Percentiles rank a stretch among this genome's conserved stretches.
These are phyloP conservation scores for Arrhopalites spinosus DNA, from an alignment of 2,888 invertebrate genomes.

Conservation along the genomic window DNA sequence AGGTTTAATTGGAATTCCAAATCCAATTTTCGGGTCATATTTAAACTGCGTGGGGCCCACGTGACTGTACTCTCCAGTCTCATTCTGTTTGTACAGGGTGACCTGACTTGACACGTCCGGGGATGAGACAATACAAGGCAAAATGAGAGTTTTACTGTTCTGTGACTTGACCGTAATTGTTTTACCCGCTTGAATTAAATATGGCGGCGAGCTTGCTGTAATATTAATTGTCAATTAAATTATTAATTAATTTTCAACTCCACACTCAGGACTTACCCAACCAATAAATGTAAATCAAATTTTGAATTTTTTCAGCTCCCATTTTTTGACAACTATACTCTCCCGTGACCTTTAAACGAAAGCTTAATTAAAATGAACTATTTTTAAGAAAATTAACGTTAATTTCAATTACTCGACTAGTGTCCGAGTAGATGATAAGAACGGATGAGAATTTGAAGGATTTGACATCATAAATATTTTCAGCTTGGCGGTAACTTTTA, in stretches of 20 bases:
- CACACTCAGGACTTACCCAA: slow-evolving; percentile 40
- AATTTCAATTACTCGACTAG: not conserved
- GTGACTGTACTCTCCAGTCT: not conserved
- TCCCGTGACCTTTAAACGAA: slow-evolving; percentile 47
- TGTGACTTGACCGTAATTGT: slow-evolving; percentile 44
- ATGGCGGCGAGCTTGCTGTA: slow-evolving; percentile 41
- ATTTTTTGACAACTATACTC: slow-evolving; percentile 51
- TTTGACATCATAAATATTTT: slow-evolving; percentile 43
- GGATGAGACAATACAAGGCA: slow-evolving; percentile 49
- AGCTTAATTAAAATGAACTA: no score
- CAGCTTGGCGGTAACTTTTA: slow-evolving; percentile 15
- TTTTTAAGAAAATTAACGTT: no score
- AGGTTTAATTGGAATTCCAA: slow-evolving; percentile 39
- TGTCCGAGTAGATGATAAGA: slow-evolving; percentile 38
- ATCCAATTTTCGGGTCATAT: slow-evolving; percentile 49
- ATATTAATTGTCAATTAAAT: not conserved
- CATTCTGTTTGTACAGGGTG: slow-evolving; percentile 40
- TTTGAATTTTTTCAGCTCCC: slow-evolving; percentile 37
- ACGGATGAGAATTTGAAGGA: slow-evolving; percentile 46
- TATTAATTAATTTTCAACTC: not conserved
- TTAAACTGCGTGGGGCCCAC: slow-evolving; percentile 40
- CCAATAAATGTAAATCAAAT: slow-evolving; percentile 49
- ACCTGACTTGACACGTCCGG: slow-evolving; percentile 43
- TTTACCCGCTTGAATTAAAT: slow-evolving; percentile 48
- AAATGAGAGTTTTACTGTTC: slow-evolving; percentile 40